phyloP scores from a whole-genome alignment of 2,797 vertebrate genomes.

The Xenentodon cancila region DNA sequence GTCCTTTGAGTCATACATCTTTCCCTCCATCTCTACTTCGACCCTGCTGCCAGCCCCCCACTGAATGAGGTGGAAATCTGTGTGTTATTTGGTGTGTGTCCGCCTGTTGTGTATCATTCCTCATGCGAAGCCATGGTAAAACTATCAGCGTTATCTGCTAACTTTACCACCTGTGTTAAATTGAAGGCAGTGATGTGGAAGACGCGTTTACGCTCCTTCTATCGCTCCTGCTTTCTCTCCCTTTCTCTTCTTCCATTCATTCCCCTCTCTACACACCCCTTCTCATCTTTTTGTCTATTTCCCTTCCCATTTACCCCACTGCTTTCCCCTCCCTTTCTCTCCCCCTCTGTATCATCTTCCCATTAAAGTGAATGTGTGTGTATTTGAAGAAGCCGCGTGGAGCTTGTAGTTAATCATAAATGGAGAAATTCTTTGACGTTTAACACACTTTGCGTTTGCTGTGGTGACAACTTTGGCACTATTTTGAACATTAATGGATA shows the following conservation, averaged over 20 bases:
- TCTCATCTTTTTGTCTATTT: constrained; percentile 45
- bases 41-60: constrained; percentile 62
- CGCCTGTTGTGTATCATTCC: constrained; percentile 66
- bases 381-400: constrained; percentile 9
- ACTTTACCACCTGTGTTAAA: constrained; percentile 85
- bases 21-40: constrained; percentile 54
- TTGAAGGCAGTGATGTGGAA: constrained; percentile 87
- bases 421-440: constrained; percentile 24
- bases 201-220: constrained; percentile 71
- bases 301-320: constrained; percentile 43
- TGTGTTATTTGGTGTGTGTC: constrained; percentile 21
- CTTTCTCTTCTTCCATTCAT: constrained; percentile 42
- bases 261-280: constrained; percentile 30
- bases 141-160: constrained; percentile 81
- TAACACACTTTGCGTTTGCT: constrained; percentile 13
- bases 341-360: constrained; percentile 42
- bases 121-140: constrained; percentile 67
- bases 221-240: constrained; percentile 44
- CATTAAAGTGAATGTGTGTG: constrained; percentile 37
- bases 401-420: constrained; percentile 33
- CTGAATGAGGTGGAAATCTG: constrained; percentile 33
- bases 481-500: background rate
- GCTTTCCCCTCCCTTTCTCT: constrained; percentile 27
- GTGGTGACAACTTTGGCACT: background rate
- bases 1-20: constrained; percentile 58